Percentiles rank a stretch among this genome's conserved stretches.
These are phyloP conservation scores for Trisateles emortualis DNA, from an alignment of 2,888 invertebrate genomes.

Conservation along the genomic window DNA sequence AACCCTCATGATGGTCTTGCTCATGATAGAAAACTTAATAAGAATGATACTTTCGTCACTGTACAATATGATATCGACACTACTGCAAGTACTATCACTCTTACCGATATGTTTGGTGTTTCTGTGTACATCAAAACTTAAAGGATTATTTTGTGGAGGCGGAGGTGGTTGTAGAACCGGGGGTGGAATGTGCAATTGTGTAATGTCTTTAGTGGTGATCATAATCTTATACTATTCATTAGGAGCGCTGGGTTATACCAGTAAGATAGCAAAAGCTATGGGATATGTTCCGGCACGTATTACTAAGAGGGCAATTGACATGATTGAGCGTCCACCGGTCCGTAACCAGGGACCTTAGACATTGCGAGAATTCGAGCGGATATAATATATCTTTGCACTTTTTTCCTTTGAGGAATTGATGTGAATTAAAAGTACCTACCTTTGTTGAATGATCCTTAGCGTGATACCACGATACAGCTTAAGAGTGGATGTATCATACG, in stretches of 20 bases:
- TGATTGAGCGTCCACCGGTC: no score
- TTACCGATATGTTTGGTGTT: constrained; percentile 76
- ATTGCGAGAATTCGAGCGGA: no score
- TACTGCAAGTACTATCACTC: constrained; percentile 72
- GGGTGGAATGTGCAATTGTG: constrained; percentile 65
- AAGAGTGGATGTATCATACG: no score
- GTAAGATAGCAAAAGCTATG: constrained; percentile 50
- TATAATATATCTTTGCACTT: no score
- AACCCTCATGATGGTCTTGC: constrained; percentile 68
- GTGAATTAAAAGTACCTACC: no score
- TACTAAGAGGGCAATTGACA: no score
- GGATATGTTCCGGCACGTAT: not conserved
- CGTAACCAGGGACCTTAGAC: no score
- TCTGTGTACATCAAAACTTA: constrained; percentile 66
- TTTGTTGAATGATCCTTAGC: no score
- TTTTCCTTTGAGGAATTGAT: no score
- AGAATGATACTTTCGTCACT: constrained; percentile 69
- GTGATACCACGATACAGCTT: no score
- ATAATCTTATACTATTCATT: constrained; percentile 64
- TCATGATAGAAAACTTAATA: constrained; percentile 75
- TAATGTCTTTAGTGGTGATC: constrained; percentile 64
- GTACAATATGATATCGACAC: constrained; percentile 72
- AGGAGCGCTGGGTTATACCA: constrained; percentile 63
- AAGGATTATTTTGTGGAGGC: constrained; percentile 71
- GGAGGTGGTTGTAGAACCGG: constrained; percentile 53